Percentiles rank a stretch among this genome's conserved stretches.
Conservation (phyloP, 2,113 vertebrate genomes). For the Corapipo altera region DNA sequence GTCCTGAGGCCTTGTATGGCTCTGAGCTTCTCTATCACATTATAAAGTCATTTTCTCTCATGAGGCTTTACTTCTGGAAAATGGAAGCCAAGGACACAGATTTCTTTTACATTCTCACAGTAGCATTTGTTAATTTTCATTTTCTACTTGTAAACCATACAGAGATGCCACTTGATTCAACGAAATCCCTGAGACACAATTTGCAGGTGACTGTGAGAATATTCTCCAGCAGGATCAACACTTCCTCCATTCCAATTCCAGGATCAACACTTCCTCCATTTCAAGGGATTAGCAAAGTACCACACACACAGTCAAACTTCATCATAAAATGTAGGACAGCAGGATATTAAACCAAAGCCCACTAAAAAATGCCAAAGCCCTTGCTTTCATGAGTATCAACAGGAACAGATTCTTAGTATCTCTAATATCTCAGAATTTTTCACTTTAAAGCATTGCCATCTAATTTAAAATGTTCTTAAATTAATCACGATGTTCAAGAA, state of each 20-base stretch:
- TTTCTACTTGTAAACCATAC: neutral
- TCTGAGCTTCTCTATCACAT: neutral
- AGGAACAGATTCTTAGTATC: neutral
- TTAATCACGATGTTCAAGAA: neutral
- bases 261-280: neutral
- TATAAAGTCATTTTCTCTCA: neutral
- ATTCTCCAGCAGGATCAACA: neutral
- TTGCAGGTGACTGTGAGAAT: neutral
- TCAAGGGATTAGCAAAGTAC: neutral
- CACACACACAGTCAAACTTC: neutral
- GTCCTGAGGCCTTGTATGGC: neutral
- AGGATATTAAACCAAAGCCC: neutral
- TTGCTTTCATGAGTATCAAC: neutral
- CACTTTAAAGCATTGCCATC: neutral
- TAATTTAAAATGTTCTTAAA: neutral
- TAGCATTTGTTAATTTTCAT: neutral
- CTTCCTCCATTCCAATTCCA: neutral
- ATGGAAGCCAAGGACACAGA: fast-evolving
- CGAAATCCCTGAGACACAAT: neutral
- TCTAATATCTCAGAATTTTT: neutral
- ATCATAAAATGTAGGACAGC: neutral
- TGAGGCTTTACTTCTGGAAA: neutral
- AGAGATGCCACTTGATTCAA: neutral
- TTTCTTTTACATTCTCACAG: neutral
- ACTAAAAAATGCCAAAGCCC: neutral